phyloP scores from a whole-genome alignment of 2,888 invertebrate genomes.

The Tenthredo mesomela region DNA sequence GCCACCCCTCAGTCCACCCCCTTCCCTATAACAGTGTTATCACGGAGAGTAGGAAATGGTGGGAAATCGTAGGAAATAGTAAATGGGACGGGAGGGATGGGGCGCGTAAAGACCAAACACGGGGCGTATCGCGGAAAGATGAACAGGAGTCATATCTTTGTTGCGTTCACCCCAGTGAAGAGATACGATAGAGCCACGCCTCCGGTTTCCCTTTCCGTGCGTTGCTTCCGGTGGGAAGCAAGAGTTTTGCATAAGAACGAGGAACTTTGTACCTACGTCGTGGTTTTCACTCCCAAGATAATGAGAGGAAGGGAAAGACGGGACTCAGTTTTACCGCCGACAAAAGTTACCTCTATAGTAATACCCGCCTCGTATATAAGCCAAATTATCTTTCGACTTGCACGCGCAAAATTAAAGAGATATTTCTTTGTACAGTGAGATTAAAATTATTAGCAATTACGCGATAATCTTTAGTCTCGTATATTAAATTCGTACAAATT shows the following conservation, averaged over 20 bases:
- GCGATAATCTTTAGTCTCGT: background rate
- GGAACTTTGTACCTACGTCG: conserved; percentile 39
- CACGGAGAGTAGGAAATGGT: conserved; percentile 22
- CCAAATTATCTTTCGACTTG: conserved; percentile 38
- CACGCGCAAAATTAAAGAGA: conserved; percentile 29
- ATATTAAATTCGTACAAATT: conserved; percentile 35
- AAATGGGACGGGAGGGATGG: background rate
- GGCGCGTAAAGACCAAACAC: conserved; percentile 39
- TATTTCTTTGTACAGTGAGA: conserved; percentile 30
- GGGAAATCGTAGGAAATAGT: conserved; percentile 39
- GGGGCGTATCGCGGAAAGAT: conserved; percentile 40
- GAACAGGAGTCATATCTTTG: conserved; percentile 46
- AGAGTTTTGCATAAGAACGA: conserved; percentile 50
- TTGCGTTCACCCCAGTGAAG: conserved; percentile 37
- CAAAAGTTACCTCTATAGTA: conserved; percentile 33
- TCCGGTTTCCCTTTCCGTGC: conserved; percentile 44
- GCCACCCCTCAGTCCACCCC: conserved; percentile 12
- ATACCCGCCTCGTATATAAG: conserved; percentile 25
- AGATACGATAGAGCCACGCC: conserved; percentile 37
- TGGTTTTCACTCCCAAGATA: conserved; percentile 38
- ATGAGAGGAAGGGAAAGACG: conserved; percentile 13
- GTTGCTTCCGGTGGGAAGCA: conserved; percentile 45
- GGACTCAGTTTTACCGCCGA: conserved; percentile 7
- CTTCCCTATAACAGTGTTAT: conserved; percentile 6
- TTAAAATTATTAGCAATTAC: conserved; percentile 34